A percentile compares a stretch with the other conserved stretches of the same genome.
Evolutionary conservation across 2,888 invertebrate genomes (phyloP).

Genomic region (Strigamia crassipes): DNA sequence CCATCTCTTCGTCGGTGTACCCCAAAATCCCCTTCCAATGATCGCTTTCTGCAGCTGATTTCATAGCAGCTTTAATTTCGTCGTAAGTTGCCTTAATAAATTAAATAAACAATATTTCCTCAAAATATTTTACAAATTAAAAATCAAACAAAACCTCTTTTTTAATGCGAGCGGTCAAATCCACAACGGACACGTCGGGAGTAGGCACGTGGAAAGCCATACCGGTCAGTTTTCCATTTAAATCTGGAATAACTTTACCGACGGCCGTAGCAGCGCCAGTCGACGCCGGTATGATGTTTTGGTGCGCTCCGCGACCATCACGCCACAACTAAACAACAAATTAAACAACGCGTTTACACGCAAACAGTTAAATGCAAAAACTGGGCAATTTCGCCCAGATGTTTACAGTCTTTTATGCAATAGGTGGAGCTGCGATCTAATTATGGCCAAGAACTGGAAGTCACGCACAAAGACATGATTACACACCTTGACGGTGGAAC

Average conservation of each 20-base stretch:
- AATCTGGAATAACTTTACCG: conserved; percentile 95
- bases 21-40: conserved; percentile 63
- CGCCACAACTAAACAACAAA: conserved; percentile 77
- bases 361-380: too few species aligned
- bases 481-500: conserved; percentile 64
- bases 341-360: too few species aligned
- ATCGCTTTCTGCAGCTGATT: conserved; percentile 61
- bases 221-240: conserved; percentile 86
- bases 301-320: conserved; percentile 96
- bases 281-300: conserved; percentile 98
- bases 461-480: too few species aligned
- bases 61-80: conserved; percentile 63
- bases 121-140: too few species aligned
- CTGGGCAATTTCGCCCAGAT: too few species aligned
- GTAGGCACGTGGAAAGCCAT: conserved; percentile 81
- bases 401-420: too few species aligned
- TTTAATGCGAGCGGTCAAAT: conserved; percentile 66
- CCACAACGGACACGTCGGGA: conserved; percentile 79
- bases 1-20: conserved; percentile 72
- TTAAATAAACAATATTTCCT: too few species aligned
- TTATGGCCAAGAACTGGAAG: too few species aligned
- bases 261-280: conserved; percentile 99
- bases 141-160: conserved; percentile 53
- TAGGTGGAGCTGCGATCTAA: too few species aligned
- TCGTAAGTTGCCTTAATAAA: conserved; percentile 61